These are phyloP conservation scores for Aphodius sticticus DNA, from an alignment of 2,888 invertebrate species.

Conservation along the genomic window DNA sequence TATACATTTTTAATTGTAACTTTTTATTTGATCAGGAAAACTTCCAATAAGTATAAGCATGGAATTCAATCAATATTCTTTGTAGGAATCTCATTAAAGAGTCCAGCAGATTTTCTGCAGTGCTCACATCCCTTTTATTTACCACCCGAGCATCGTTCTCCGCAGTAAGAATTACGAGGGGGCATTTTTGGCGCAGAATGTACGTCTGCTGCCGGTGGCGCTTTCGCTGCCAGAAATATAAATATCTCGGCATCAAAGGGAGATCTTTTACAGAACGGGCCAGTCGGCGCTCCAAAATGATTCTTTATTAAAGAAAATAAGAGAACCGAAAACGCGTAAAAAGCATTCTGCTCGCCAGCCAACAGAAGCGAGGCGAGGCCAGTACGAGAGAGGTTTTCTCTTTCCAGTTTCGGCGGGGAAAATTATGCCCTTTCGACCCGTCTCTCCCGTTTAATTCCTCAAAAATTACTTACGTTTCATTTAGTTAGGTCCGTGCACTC, in stretches of 20 bases:
- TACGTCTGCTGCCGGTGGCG: neutral
- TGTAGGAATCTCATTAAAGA: no score
- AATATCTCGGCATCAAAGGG: constrained; percentile 4
- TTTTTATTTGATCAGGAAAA: no score
- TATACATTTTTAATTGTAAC: no score
- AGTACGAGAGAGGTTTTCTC: neutral
- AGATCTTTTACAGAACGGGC: neutral
- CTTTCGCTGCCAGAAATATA: neutral
- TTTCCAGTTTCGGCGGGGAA: neutral
- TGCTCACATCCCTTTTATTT: no score
- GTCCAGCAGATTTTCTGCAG: no score
- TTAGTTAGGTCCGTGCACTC: neutral
- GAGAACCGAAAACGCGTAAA: constrained; percentile 4
- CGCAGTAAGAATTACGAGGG: neutral
- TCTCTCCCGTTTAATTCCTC: neutral
- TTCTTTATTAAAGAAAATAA: constrained; percentile 4
- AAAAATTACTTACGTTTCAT: constrained; percentile 4
- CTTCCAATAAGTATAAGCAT: neutral
- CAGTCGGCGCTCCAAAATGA: neutral
- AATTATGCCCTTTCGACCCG: neutral
- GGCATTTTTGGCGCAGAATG: neutral
- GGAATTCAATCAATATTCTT: no score
- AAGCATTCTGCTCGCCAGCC: neutral
- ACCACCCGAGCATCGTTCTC: no score
- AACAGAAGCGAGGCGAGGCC: neutral